Evolutionary conservation across 2,113 vertebrate genomes (phyloP).

Genomic region (Turdus rufiventris): DNA sequence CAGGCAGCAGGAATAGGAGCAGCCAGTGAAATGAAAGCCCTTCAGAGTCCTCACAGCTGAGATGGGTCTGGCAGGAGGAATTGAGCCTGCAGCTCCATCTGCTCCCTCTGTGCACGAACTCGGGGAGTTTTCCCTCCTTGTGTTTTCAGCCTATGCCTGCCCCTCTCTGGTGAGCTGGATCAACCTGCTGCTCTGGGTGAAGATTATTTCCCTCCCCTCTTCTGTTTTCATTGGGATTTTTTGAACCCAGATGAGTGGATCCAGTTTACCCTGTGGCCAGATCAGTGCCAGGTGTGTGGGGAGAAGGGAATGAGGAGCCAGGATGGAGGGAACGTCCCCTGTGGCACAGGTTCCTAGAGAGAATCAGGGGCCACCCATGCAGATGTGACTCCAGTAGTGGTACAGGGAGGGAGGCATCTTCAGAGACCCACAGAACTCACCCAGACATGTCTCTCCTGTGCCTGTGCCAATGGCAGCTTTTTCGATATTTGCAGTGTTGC

Average conservation of each 20-base stretch:
- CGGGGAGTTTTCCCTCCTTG: not conserved
- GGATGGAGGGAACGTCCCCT: not conserved
- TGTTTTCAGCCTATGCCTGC: not conserved
- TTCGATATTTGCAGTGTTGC: not conserved
- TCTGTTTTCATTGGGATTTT: not conserved
- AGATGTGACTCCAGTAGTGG: not conserved
- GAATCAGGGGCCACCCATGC: fast-evolving
- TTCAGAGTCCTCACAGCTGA: fast-evolving
- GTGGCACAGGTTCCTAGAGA: not conserved
- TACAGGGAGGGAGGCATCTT: not conserved
- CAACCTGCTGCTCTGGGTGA: not conserved
- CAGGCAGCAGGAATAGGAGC: not conserved
- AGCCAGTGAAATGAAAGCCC: not conserved
- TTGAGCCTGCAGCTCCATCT: not conserved
- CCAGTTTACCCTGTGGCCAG: fast-evolving
- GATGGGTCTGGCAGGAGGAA: not conserved
- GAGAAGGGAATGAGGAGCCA: not conserved
- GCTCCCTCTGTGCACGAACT: not conserved
- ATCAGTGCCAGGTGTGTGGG: not conserved
- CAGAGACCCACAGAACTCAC: not conserved
- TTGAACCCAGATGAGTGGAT: not conserved
- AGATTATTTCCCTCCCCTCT: not conserved
- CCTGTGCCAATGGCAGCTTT: not conserved
- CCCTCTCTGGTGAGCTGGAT: not conserved
- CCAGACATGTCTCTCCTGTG: not conserved